Evolutionary conservation across 2,888 invertebrate genomes (phyloP).

Genomic region (Helicoverpa assulta): DNA sequence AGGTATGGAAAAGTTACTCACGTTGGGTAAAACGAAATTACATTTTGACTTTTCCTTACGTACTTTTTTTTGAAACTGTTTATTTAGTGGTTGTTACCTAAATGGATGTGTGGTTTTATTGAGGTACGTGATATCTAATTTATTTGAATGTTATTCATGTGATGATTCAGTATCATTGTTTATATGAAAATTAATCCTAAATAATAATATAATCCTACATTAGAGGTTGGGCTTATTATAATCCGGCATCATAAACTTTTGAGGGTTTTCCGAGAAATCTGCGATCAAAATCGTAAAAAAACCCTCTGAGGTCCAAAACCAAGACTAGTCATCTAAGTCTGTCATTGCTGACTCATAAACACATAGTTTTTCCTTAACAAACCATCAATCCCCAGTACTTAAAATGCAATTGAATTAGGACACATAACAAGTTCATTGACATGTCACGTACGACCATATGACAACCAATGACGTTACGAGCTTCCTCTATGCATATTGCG

Average conservation of each 20-base stretch:
- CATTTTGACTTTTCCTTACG: background rate
- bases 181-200: no score
- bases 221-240: background rate
- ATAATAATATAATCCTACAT: background rate
- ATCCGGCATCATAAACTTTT: background rate
- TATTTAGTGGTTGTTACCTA: background rate
- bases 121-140: background rate
- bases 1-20: background rate
- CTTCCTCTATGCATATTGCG: slow-evolving; percentile 60
- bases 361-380: slow-evolving; percentile 33
- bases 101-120: background rate
- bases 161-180: background rate
- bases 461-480: slow-evolving; percentile 73
- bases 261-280: no score
- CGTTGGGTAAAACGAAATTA: background rate
- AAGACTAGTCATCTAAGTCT: no score
- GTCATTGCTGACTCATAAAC: slow-evolving; percentile 15
- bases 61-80: background rate
- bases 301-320: no score
- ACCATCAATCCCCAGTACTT: slow-evolving; percentile 66
- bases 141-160: background rate
- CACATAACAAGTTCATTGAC: slow-evolving; percentile 81
- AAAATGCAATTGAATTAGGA: slow-evolving; percentile 75
- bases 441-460: slow-evolving; percentile 77
- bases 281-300: no score